A percentile compares a stretch with the other conserved stretches of the same genome.
Evolutionary conservation across 2,113 vertebrate genomes (phyloP).

Genomic region (Camelus dromedarius): DNA sequence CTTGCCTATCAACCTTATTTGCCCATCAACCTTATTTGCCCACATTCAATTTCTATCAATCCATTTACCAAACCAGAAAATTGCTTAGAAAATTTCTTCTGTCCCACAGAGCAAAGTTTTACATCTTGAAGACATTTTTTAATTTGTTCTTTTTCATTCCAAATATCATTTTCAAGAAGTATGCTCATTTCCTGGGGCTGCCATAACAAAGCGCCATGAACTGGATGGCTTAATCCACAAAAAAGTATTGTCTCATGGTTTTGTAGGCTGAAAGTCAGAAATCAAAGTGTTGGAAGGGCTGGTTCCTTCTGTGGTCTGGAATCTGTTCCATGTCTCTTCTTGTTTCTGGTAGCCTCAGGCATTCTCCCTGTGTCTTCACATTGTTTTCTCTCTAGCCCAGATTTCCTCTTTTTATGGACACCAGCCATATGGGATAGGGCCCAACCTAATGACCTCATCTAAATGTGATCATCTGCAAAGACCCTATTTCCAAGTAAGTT

Average conservation of each 20-base stretch:
- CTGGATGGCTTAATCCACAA: not conserved
- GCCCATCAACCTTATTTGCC: not conserved
- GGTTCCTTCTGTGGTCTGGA: not conserved
- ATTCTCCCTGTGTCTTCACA: not conserved
- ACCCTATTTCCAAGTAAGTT: not conserved
- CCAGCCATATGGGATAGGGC: not conserved
- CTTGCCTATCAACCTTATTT: not conserved
- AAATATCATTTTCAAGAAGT: slow-evolving; percentile 6
- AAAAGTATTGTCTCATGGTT: not conserved
- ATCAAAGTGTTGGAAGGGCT: not conserved
- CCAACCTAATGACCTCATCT: not conserved
- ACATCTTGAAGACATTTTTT: not conserved
- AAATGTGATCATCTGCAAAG: not conserved
- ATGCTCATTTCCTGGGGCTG: not conserved
- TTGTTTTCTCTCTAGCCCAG: not conserved
- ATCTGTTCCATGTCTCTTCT: not conserved
- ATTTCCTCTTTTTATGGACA: not conserved
- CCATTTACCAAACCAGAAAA: not conserved
- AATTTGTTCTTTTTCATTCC: not conserved
- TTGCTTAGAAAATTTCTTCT: not conserved
- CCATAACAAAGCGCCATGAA: not conserved
- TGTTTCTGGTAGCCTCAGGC: not conserved
- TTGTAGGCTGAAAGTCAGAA: not conserved
- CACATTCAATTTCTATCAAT: not conserved
- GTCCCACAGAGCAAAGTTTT: not conserved